Percentiles rank a stretch among this genome's conserved stretches.
These are phyloP conservation scores for Scrobipalpa costella DNA, from an alignment of 2,888 invertebrate genomes.

Conservation along the genomic window DNA sequence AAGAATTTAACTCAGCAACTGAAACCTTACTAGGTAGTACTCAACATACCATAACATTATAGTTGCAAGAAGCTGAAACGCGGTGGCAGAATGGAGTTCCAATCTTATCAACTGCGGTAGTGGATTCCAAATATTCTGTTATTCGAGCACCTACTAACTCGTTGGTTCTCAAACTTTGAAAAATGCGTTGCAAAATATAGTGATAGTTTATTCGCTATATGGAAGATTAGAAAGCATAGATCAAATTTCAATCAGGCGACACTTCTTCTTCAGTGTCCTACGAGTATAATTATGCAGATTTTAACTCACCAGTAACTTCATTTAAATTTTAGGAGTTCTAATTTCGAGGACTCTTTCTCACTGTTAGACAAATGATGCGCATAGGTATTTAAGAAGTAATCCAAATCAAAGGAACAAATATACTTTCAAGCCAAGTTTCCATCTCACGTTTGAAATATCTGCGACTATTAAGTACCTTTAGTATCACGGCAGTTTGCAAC, in stretches of 20 bases:
- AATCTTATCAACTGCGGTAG: constrained; percentile 25
- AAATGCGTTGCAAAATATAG: neutral
- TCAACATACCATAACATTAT: neutral
- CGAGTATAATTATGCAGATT: no score
- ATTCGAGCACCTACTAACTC: constrained; percentile 45
- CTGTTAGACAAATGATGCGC: no score
- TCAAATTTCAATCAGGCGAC: neutral
- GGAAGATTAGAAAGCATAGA: neutral
- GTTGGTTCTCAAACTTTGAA: constrained; percentile 29
- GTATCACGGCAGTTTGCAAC: no score
- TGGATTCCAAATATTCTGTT: constrained; percentile 26
- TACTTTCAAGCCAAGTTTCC: no score
- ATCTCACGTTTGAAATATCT: no score
- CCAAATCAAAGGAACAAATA: no score
- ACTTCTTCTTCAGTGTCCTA: no score
- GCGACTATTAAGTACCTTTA: no score
- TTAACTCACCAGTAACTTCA: no score
- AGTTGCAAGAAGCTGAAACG: constrained; percentile 11
- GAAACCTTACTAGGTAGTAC: neutral
- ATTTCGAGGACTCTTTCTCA: no score
- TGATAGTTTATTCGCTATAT: neutral
- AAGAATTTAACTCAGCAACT: neutral
- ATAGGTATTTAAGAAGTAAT: no score
- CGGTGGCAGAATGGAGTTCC: constrained; percentile 19
- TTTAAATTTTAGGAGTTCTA: no score